Base-by-base conservation (phyloP, 2,113 vertebrate genomes). In the Melanerpes formicivorus region DNA sequence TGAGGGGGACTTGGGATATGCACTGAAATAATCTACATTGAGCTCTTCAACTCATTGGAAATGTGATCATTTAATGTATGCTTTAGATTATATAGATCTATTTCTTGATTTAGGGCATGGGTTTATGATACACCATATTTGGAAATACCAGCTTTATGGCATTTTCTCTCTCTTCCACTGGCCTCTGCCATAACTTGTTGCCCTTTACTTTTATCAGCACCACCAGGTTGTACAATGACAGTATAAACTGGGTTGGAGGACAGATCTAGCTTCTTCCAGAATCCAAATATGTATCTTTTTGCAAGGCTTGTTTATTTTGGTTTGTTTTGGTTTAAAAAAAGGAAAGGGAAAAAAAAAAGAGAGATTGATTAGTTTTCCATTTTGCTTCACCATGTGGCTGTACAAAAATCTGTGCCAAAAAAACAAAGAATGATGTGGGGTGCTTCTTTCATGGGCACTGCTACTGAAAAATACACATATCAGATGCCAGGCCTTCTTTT, bases 321-420 rank as follows among this genome's bases (percentile, higher is more conserved):
- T 60, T 59, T 27, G 16, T 56, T 29, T 60, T 44, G 17, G 18
- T 50, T 50, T 21, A 50, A 50, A 50, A 52, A 22, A 50, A 50
- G 22, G 22, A 8, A 27, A 40, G 40, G 40, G 8, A 37, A 37
- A 37, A 37, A 37, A 52, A 52, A 52, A 23, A 52, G 22, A 52
- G 8, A 50, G 4, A 50, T 50, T 50, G 19, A 63, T 88, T 42
- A 74, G n/a, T 91, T 90, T 93, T 93, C 60, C 14, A n/a, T 52
- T 88, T 77, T 78, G 37, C 4, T 86, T 70, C 23, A 63, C 82
- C 10, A 27, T 90, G 80, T 63, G 60, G 26, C 80, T 77, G 26
- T 94, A 65, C 34, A 54, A 79, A 75, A 80, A 32, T 27, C 88
- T 80, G 32, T 88, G 77, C 80, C 86, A 94, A 86, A 90, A 83